Evolutionary conservation across 1,140 invertebrate species (phyloP), one percentile per base, ranked within the genome.

Genomic region (Hyles vespertilio): DNA sequence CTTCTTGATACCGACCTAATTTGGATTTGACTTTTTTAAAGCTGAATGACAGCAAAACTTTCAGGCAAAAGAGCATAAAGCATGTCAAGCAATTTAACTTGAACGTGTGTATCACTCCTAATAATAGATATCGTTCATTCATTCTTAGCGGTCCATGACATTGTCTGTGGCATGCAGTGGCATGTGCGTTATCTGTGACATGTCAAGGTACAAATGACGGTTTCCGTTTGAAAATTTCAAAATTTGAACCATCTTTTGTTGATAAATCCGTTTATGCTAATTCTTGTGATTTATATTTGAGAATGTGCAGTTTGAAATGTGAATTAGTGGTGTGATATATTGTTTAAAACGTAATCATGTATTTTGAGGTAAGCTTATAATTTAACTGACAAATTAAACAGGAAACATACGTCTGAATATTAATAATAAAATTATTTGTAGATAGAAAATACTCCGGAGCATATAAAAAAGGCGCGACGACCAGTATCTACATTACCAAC

Each of bases 401-500:
- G 12, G 22, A 12, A 50, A 10, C n/a, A 32, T 50, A 50, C 7
- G 22, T 22, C 1, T 50, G n/a, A 12, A 6, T 32, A 33, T 12
- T 10, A 40, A 36, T 12, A 1, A 50, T 43, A 12, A 50, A 40
- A 6, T 50, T 64, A 33, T 34, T 74, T 76, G 51, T 77, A 90
- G 89, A 85, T 90, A 57, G 83, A 87, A 58, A 89, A 89, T 67
- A 87, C 87, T 33, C 88, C 87, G 9, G 78, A 89, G 63, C 82
- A 79, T 59, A 67, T 83, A 34, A 77, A 79, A 73, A 78, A 61
- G 53, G 58, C 72, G 47, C 67, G 79, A 3, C 73, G 72, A 46
- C 51, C 68, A 5, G 67, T 75, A 54, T 51, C 50, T 43, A 56
- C 60, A 8, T 57, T 48, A 34, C 64, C 32, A 22, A 66, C 70